Evolutionary conservation across 2,888 invertebrate genomes (phyloP), one percentile per base, ranked within the genome.

Genomic region (Rhagonycha lutea): DNA sequence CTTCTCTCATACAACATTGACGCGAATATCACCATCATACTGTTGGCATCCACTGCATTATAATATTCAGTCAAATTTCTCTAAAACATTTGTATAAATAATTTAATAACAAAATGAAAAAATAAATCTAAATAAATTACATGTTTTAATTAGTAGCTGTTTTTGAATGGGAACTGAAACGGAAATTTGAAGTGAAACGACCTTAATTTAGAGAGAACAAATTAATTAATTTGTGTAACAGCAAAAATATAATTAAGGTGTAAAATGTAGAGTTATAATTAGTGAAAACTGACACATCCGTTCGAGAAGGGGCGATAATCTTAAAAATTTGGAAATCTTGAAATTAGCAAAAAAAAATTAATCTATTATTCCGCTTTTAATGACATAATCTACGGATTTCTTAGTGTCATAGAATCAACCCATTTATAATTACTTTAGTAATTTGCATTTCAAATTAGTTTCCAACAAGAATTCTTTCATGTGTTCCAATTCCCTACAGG

Each of bases 41-140:
- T 97, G 86, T 94, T 93, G 70, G 94, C 91, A 87, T 97, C 96
- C 82, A 98, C 94, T n/a, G 98, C 98, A 89, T 96, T 98, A 89
- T 96, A 99, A 91, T 98, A 99, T 87, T 99, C 97, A 79, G 96
- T 97, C 82, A 99, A 90, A 88, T 98, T 98, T 87, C 96, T 94
- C 98, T 98, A 90, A n/a, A 90, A 85, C 47, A 47, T 47, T 47
- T 47, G 47, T 7, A 47, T 7, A 47, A 47, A 47, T 47, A 47
- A 47, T n/a, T 47, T 47, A 47, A 47, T 7, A 47, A n/a, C 5
- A 47, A 47, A 47, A n/a, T 47, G 47, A n/a, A 47, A 47, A 32
- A n/a, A n/a, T 47, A 47, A 47, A n/a, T n/a, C 47, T 47, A n/a
- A 47, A 2, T 47, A 47, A 47, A 47, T 47, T 47, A 47, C n/a